These are phyloP conservation scores for Venustaconcha ellipsiformis DNA, from an alignment of 1,140 invertebrate genomes.

Conservation along the genomic window DNA sequence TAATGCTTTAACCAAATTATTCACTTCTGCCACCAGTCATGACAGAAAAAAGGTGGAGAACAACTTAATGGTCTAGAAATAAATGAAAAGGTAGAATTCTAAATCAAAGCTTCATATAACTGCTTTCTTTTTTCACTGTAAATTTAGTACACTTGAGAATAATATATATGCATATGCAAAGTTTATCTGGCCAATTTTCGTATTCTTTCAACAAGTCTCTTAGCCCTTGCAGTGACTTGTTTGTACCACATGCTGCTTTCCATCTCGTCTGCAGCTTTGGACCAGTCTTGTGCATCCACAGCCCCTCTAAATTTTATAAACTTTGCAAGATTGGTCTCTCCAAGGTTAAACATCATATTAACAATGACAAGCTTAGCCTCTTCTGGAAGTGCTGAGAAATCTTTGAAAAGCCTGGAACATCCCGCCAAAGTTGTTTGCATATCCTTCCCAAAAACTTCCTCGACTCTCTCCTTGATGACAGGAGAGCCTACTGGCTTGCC, in stretches of 20 bases:
- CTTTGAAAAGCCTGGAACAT: too few relatives aligned
- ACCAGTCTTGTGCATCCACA: conserved; percentile 4
- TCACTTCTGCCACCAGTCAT: too few relatives aligned
- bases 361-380: conserved; percentile 8
- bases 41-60: too few relatives aligned
- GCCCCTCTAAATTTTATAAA: conserved; percentile 8
- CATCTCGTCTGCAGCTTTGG: conserved; percentile 17
- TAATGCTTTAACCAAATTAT: too few relatives aligned
- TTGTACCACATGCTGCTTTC: conserved; percentile 11
- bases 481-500: conserved; percentile 2
- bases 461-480: background rate
- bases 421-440: too few relatives aligned
- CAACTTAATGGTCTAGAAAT: too few relatives aligned
- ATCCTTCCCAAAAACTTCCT: background rate
- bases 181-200: background rate
- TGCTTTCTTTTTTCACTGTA: too few relatives aligned
- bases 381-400: background rate
- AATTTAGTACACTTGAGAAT: too few relatives aligned
- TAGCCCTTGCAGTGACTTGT: conserved; percentile 1
- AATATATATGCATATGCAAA: too few relatives aligned
- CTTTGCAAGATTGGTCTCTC: background rate
- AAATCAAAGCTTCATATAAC: too few relatives aligned
- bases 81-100: too few relatives aligned
- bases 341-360: conserved; percentile 12
- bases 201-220: conserved; percentile 7